These are phyloP conservation scores for Silurus meridionalis DNA, from an alignment of 2,113 vertebrate species.

Conservation along the genomic window DNA sequence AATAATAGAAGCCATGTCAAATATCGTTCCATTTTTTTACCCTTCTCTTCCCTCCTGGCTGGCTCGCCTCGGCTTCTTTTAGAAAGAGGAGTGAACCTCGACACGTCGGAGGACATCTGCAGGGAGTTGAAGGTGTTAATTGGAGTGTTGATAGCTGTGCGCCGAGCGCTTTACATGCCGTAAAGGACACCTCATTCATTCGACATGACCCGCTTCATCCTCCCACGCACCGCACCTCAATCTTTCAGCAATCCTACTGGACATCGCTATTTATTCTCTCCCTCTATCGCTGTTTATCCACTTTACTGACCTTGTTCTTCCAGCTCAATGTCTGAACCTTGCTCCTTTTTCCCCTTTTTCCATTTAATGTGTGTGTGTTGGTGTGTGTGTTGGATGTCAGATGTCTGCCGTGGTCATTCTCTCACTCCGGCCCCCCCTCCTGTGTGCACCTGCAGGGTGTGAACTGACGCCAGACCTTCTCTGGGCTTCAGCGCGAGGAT, in stretches of 20 bases:
- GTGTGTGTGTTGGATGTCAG: too few species aligned
- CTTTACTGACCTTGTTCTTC: constrained; percentile 1
- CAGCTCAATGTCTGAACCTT: constrained; percentile 2
- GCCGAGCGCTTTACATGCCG: constrained; percentile 28
- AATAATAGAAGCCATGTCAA: constrained; percentile 37
- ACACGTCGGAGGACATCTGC: constrained; percentile 42
- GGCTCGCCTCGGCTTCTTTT: constrained; percentile 29
- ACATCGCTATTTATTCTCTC: not conserved
- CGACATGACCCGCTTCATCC: constrained; percentile 7
- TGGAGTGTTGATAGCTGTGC: constrained; percentile 42
- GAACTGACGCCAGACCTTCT: constrained; percentile 43
- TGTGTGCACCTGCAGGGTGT: constrained; percentile 37
- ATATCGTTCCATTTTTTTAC: constrained; percentile 18
- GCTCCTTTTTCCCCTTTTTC: not conserved
- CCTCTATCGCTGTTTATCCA: not conserved
- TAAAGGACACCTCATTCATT: constrained; percentile 38
- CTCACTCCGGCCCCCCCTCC: not conserved
- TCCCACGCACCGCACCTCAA: not conserved
- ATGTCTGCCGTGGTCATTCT: not conserved
- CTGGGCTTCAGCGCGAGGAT: constrained; percentile 34
- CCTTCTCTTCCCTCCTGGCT: not conserved
- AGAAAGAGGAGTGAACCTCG: constrained; percentile 35
- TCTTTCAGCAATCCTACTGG: constrained; percentile 2
- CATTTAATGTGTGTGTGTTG: not conserved
- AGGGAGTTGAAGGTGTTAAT: constrained; percentile 51